A percentile compares a stretch with the other conserved stretches of the same genome.
phyloP scores from a whole-genome alignment of 2,797 vertebrate species.

The Euphonia xanthogaster region DNA sequence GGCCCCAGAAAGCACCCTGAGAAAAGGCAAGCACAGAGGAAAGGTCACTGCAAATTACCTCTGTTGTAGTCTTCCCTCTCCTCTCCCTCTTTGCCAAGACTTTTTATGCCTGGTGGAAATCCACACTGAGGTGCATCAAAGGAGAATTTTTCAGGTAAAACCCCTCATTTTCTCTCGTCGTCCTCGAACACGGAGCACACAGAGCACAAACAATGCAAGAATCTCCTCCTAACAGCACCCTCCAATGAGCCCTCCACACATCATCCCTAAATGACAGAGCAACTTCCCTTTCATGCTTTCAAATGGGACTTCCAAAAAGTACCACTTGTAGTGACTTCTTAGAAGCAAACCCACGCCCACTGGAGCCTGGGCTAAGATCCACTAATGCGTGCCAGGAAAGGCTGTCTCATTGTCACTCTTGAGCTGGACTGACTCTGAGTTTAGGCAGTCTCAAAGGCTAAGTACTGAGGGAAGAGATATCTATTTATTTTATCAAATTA shows the following conservation, averaged over 20 bases:
- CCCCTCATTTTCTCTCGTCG: background rate
- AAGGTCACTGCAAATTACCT: background rate
- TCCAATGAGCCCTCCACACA: background rate
- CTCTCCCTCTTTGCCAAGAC: background rate
- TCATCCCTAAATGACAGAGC: background rate
- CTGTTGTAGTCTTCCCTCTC: background rate
- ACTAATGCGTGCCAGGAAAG: background rate
- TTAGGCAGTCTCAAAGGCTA: background rate
- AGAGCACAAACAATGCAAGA: background rate
- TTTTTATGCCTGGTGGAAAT: background rate
- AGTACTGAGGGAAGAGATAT: background rate
- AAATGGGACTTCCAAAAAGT: background rate
- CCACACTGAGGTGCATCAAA: background rate
- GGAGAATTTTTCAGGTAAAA: background rate
- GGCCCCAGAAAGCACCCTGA: conserved; percentile 96
- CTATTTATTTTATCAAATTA: background rate
- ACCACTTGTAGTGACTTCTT: background rate
- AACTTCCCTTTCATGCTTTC: background rate
- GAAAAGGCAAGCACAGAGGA: conserved; percentile 3
- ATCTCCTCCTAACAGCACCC: background rate
- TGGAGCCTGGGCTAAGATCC: background rate
- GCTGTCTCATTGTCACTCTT: background rate
- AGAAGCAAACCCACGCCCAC: background rate
- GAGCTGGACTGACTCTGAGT: background rate
- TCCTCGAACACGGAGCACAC: background rate